Evolutionary conservation across 2,888 invertebrate genomes (phyloP).

Genomic region (Eilema sororculum): DNA sequence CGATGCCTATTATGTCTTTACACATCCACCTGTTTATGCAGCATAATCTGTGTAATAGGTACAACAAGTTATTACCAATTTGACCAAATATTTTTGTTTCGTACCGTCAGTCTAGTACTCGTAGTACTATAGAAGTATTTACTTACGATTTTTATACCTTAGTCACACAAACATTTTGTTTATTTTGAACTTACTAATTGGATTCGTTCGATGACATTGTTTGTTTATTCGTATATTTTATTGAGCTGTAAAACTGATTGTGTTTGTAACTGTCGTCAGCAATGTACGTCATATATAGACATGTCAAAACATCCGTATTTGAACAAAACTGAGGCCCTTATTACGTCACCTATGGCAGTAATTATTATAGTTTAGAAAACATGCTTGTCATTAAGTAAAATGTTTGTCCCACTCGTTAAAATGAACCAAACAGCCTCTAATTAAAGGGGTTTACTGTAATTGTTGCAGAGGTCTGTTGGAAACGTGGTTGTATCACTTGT

Average conservation of each 20-base stretch:
- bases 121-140: too few species aligned
- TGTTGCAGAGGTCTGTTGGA: background rate
- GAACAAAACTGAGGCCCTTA: background rate
- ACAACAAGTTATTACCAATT: too few species aligned
- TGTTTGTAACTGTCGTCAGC: background rate
- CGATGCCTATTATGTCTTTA: too few species aligned
- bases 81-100: background rate
- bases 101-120: too few species aligned
- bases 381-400: background rate
- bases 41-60: too few species aligned
- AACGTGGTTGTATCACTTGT: background rate
- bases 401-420: background rate
- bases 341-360: background rate
- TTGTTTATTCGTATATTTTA: constrained; percentile 19
- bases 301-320: background rate
- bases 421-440: background rate
- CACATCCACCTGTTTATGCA: too few species aligned
- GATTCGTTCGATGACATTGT: constrained; percentile 11
- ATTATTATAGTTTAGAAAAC: background rate
- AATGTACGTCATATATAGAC: constrained; percentile 1
- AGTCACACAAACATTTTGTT: background rate
- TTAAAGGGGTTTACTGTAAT: background rate
- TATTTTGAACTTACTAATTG: constrained; percentile 6
- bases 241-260: constrained; percentile 11
- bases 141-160: background rate